These are phyloP conservation scores for Lysandra bellargus DNA, from an alignment of 2,888 invertebrate genomes.

Conservation along the genomic window DNA sequence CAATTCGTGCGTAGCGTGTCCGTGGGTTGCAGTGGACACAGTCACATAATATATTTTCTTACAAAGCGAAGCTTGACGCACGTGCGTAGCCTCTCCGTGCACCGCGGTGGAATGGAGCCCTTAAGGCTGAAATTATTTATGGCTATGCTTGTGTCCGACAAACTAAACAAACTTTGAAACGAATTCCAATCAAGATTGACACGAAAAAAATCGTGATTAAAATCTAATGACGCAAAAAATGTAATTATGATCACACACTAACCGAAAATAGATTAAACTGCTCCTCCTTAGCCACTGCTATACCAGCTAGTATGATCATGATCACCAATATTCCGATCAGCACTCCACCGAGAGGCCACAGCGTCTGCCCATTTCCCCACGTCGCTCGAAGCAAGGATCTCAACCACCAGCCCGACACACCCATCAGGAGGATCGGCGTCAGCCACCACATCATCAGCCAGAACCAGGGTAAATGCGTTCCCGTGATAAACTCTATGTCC, in stretches of 20 bases:
- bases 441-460: constrained; percentile 68
- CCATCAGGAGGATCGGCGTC: constrained; percentile 59
- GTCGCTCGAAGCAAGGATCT: constrained; percentile 54
- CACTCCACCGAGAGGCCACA: constrained; percentile 66
- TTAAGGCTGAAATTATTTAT: too few species aligned
- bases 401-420: constrained; percentile 71
- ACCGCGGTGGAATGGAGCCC: too few species aligned
- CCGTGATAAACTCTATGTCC: constrained; percentile 71
- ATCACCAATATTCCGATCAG: constrained; percentile 59
- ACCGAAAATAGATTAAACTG: constrained; percentile 71
- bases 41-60: too few species aligned
- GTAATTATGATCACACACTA: constrained; percentile 41
- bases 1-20: too few species aligned
- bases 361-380: constrained; percentile 52
- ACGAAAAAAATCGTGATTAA: too few species aligned
- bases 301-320: constrained; percentile 63
- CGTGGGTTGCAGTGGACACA: too few species aligned
- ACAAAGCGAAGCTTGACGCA: too few species aligned
- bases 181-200: too few species aligned
- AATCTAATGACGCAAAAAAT: too few species aligned
- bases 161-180: too few species aligned
- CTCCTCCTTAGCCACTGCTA: constrained; percentile 72
- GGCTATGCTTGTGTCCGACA: too few species aligned
- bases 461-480: constrained; percentile 59
- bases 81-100: too few species aligned